These are phyloP conservation scores for Pocillopora verrucosa DNA, from an alignment of 64 coral and sea anemone species.

Conservation along the genomic window DNA sequence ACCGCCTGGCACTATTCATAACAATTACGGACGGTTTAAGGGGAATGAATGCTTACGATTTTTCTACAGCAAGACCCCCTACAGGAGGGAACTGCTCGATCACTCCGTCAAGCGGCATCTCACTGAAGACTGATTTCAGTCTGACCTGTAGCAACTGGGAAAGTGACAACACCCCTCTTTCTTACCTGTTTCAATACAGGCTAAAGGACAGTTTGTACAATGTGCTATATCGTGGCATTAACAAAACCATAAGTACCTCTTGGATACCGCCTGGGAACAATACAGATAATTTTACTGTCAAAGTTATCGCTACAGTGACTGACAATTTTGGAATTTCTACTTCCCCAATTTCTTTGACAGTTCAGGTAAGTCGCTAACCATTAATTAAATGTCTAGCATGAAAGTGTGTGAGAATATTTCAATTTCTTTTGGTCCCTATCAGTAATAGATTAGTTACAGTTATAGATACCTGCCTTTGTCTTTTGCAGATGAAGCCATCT, in stretches of 20 bases:
- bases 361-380: conserved; percentile 5
- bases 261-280: conserved; percentile 9
- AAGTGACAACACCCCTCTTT: conserved; percentile 3
- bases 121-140: conserved; percentile 20
- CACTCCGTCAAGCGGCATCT: neutral
- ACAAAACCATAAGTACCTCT: neutral
- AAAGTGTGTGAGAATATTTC: too few relatives aligned
- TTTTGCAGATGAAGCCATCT: too few relatives aligned
- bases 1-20: conserved; percentile 7
- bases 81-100: conserved; percentile 6
- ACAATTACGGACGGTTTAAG: neutral
- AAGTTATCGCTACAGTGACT: neutral
- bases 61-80: neutral
- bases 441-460: too few relatives aligned
- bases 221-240: conserved; percentile 6
- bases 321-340: conserved; percentile 16
- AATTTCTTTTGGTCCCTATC: too few relatives aligned
- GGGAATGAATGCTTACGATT: conserved; percentile 2
- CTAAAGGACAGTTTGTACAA: conserved; percentile 10
- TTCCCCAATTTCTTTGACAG: neutral
- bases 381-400: too few relatives aligned
- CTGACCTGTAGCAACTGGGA: conserved; percentile 16
- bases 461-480: too few relatives aligned
- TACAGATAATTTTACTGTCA: neutral
- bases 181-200: conserved; percentile 17